Evolutionary conservation across 2,888 invertebrate species (phyloP).

Genomic region (Litoditis marina): DNA sequence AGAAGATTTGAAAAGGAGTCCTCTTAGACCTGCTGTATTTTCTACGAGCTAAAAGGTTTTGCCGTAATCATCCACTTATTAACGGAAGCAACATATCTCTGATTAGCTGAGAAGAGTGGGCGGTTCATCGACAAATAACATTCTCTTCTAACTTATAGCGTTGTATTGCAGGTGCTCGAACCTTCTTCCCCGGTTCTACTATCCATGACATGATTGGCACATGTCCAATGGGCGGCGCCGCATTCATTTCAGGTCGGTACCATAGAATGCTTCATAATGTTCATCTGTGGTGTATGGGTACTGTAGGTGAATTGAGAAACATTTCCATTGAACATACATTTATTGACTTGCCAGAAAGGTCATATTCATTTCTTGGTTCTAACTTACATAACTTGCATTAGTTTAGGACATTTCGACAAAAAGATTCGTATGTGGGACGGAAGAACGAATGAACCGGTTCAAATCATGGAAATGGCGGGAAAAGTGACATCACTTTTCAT

Average conservation of each 20-base stretch:
- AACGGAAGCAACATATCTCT: no score
- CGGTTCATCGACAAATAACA: no score
- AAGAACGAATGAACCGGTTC: conserved; percentile 73
- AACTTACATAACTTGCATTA: conserved; percentile 61
- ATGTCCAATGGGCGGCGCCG: conserved; percentile 72
- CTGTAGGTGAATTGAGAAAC: no score
- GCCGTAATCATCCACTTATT: no score
- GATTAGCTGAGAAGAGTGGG: no score
- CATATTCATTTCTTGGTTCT: neutral
- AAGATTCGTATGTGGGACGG: conserved; percentile 93
- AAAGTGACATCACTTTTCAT: conserved; percentile 75
- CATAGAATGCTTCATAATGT: conserved; percentile 68
- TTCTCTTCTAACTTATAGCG: neutral
- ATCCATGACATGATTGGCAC: conserved; percentile 70
- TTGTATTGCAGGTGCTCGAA: conserved; percentile 25
- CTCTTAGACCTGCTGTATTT: no score
- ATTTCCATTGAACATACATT: neutral
- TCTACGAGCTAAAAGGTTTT: no score
- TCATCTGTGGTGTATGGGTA: no score
- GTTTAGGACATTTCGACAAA: conserved; percentile 97
- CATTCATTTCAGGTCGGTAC: conserved; percentile 82
- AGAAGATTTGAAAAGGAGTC: no score
- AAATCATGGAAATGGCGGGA: conserved; percentile 79
- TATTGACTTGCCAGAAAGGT: neutral
- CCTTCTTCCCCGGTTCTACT: conserved; percentile 55